Evolutionary conservation across 2,113 vertebrate genomes (phyloP), one percentile per base, ranked within the genome.

Genomic region (Lepus americanus): DNA sequence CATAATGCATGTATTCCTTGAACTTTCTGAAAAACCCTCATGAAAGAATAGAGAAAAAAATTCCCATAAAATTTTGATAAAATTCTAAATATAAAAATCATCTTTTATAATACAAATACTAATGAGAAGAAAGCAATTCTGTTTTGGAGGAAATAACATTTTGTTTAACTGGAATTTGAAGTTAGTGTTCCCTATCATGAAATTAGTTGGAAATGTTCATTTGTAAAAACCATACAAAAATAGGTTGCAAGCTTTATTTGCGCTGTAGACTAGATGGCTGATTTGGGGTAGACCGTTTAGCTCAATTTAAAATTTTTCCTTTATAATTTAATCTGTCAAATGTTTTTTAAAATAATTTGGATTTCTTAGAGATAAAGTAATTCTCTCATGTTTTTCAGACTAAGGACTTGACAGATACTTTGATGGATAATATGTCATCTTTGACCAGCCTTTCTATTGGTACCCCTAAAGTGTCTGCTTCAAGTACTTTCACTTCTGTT

Each of bases 351-450:
- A 78, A 39, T 64, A 67, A 63, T 72, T 86, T 96, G 61, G 31
- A 64, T 73, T 90, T 92, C 55, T 92, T 90, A 53, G 53, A 88
- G 77, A 27, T 95, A 84, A 94, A 94, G n/a, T 94, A 87, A 81
- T 94, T 88, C 33, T 23, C 29, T 95, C 76, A 5, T 96, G 31
- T 96, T 98, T 98, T 98, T 44, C 98, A 99, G 99, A 98, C 99
- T 12, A 99, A 99, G 96, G 99, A 99, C 97, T 98, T 99, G 97
- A 99, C 99, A 87, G 99, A 99, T 97, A 99, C 99, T 55, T 97
- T 99, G 95, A 97, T 99, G 98, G 99, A 99, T 97, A 99, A 98
- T 94, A 99, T 99, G 99, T 98, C 99, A 0, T 99, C 99, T 10
- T 97, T 99, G 90, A 98, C 98, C 95, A 98, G 92, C 96, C 95